Conservation (phyloP, 2,113 vertebrate genomes). For the Phaetusa simplex region DNA sequence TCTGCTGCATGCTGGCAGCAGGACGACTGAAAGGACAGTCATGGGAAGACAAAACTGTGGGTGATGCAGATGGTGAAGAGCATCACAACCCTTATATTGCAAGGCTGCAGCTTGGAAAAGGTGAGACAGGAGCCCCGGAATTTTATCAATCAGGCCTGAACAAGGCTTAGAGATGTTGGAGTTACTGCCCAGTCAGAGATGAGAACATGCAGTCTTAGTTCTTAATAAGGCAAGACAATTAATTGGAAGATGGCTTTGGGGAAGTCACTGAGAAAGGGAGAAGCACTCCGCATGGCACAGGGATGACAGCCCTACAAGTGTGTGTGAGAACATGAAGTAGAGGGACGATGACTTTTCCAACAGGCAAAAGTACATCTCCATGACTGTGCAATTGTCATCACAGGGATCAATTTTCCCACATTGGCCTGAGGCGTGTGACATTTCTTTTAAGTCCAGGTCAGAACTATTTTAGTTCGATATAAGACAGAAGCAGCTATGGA, state of each 20-base stretch:
- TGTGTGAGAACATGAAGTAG: background rate
- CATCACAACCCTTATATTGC: background rate
- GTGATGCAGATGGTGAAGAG: background rate
- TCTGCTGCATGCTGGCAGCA: background rate
- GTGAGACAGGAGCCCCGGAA: background rate
- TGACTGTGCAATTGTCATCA: background rate
- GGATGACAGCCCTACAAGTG: background rate
- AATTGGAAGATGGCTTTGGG: background rate
- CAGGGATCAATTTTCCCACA: background rate
- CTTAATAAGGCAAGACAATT: background rate
- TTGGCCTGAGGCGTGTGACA: background rate
- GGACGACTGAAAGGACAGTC: background rate
- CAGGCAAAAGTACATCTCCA: background rate
- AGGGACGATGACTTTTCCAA: background rate
- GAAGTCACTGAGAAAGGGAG: accelerated
- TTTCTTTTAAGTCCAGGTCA: background rate
- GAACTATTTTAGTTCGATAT: background rate
- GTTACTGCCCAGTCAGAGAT: background rate
- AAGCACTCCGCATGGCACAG: background rate
- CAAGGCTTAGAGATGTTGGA: background rate
- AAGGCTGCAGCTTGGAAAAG: background rate
- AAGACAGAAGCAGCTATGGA: background rate
- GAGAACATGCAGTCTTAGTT: background rate
- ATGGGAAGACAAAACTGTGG: background rate
- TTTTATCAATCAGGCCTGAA: background rate